Evolutionary conservation across 2,888 invertebrate genomes (phyloP).

Genomic region (Pheosia tremula): DNA sequence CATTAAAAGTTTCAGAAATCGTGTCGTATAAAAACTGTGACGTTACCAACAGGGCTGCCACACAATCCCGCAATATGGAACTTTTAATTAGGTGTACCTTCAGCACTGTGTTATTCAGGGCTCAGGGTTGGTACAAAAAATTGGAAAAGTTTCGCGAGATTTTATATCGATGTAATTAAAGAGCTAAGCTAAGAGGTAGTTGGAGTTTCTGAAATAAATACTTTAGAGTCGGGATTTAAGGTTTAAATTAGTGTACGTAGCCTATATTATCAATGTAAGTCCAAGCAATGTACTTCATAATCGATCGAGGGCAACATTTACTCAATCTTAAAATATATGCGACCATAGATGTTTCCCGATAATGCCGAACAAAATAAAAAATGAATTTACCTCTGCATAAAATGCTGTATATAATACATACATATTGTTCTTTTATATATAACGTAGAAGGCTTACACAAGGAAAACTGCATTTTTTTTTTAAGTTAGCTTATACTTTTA

Average conservation of each 20-base stretch:
- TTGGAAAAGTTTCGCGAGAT: conserved; percentile 20
- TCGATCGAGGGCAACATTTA: too few species aligned
- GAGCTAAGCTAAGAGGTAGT: conserved; percentile 2
- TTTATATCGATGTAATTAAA: conserved; percentile 17
- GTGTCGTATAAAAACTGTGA: conserved; percentile 7
- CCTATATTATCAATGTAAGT: too few species aligned
- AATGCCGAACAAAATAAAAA: too few species aligned
- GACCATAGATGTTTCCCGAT: too few species aligned
- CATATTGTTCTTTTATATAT: neutral
- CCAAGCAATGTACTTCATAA: too few species aligned
- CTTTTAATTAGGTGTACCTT: conserved; percentile 41
- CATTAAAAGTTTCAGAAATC: neutral
- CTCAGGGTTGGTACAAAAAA: conserved; percentile 18
- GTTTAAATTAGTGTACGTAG: too few species aligned
- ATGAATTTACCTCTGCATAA: too few species aligned
- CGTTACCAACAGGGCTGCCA: conserved; percentile 17
- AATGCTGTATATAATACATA: too few species aligned
- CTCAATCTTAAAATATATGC: too few species aligned
- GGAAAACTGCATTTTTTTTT: conserved; percentile 18
- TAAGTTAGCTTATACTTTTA: conserved; percentile 41
- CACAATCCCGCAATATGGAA: conserved; percentile 27
- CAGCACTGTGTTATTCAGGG: conserved; percentile 35
- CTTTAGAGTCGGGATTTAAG: neutral
- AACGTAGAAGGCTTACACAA: neutral
- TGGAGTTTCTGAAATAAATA: neutral